Percentiles rank a stretch among this genome's conserved stretches.
Evolutionary conservation across 2,797 vertebrate species (phyloP).

Genomic region (Pristis pectinata): DNA sequence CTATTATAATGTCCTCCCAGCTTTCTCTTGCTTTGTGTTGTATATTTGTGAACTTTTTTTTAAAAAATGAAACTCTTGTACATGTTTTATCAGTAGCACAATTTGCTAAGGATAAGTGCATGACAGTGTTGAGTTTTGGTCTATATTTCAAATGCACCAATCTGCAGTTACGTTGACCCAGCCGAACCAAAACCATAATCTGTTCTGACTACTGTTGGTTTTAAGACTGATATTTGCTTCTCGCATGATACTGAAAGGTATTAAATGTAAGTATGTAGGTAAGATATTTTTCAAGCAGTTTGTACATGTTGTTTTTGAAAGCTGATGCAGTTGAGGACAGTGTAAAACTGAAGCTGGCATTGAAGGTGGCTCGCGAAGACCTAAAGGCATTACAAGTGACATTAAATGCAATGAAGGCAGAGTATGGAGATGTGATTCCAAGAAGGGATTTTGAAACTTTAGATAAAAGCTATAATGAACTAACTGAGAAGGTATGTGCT

Average conservation of each 20-base stretch:
- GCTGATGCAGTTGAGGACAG: constrained; percentile 55
- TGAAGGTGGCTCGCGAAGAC: constrained; percentile 65
- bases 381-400: constrained; percentile 65
- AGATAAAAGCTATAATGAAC: constrained; percentile 55
- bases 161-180: background rate
- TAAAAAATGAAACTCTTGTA: background rate
- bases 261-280: background rate
- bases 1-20: background rate
- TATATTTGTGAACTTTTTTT: background rate
- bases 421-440: constrained; percentile 70
- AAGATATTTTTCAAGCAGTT: background rate
- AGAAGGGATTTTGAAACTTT: constrained; percentile 65
- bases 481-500: constrained; percentile 58
- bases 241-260: background rate
- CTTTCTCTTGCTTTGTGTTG: background rate
- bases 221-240: background rate
- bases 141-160: background rate
- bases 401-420: constrained; percentile 61
- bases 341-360: constrained; percentile 61
- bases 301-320: background rate
- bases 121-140: background rate
- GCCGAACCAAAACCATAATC: background rate
- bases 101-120: background rate
- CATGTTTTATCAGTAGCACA: background rate
- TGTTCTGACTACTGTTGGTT: background rate